These are phyloP conservation scores for Synanceia verrucosa DNA, from an alignment of 2,797 vertebrate species.

Conservation along the genomic window DNA sequence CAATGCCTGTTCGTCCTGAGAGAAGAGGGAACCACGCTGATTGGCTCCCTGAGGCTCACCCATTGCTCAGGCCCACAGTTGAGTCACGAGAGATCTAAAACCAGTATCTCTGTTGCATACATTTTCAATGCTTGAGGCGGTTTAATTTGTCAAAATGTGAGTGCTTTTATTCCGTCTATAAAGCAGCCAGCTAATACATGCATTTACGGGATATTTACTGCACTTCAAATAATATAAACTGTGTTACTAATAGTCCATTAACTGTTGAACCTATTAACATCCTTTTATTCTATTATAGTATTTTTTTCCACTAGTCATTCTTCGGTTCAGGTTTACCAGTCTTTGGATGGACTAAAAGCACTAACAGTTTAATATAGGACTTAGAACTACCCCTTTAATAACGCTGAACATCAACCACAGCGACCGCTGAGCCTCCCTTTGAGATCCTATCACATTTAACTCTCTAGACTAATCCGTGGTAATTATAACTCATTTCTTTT, in stretches of 20 bases:
- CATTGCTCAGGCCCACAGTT: constrained; percentile 40
- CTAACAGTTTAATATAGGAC: constrained; percentile 6
- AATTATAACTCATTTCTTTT: background rate
- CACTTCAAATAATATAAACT: constrained; percentile 5
- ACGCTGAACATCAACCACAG: constrained; percentile 20
- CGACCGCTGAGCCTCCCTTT: constrained; percentile 39
- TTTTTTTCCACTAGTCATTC: constrained; percentile 1
- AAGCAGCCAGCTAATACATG: constrained; percentile 23
- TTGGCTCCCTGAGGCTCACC: constrained; percentile 50
- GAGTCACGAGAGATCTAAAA: constrained; percentile 46
- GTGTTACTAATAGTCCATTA: background rate
- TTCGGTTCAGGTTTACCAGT: constrained; percentile 21
- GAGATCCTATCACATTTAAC: constrained; percentile 14
- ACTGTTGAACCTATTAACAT: background rate
- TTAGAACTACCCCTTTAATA: constrained; percentile 55
- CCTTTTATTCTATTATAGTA: no score
- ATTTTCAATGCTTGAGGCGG: constrained; percentile 41
- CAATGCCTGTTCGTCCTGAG: constrained; percentile 26
- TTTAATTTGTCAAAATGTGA: constrained; percentile 5
- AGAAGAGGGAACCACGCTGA: constrained; percentile 43
- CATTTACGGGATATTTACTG: background rate
- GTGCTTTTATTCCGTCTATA: constrained; percentile 33
- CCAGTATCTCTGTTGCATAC: constrained; percentile 15
- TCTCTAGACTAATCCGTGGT: constrained; percentile 13
- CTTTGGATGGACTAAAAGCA: constrained; percentile 33